A percentile compares a stretch with the other conserved stretches of the same genome.
Evolutionary conservation across 2,797 vertebrate species (phyloP).

Genomic region (Brachymystax lenok): DNA sequence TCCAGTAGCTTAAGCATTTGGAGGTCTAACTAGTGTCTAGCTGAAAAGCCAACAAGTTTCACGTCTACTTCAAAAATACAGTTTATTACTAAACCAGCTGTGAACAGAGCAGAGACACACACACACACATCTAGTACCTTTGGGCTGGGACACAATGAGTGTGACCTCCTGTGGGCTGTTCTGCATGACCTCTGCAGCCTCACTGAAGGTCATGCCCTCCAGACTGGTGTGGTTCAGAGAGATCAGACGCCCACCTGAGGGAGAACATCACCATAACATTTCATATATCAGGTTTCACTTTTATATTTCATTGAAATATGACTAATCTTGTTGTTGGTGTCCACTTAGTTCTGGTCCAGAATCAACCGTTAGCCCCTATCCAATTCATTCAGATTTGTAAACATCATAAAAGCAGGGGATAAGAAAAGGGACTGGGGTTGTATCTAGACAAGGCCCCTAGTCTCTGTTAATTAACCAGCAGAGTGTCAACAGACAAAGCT

Average conservation of each 20-base stretch:
- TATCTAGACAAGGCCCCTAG: background rate
- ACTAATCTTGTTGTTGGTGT: no score
- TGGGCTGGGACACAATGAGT: constrained; percentile 88
- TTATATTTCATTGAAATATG: no score
- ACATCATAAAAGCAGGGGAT: background rate
- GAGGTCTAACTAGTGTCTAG: background rate
- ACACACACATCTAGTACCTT: constrained; percentile 72
- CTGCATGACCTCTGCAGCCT: constrained; percentile 87
- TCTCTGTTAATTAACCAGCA: background rate
- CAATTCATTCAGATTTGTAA: background rate
- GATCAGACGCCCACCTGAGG: constrained; percentile 83
- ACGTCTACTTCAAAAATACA: background rate
- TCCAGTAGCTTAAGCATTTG: background rate
- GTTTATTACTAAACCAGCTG: background rate
- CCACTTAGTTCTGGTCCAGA: no score
- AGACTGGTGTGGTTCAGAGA: constrained; percentile 89
- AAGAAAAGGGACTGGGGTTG: background rate
- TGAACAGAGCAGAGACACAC: constrained; percentile 5
- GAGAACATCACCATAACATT: constrained; percentile 50
- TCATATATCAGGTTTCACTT: background rate
- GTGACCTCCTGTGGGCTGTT: constrained; percentile 82
- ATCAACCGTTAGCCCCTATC: background rate
- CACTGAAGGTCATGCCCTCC: constrained; percentile 85
- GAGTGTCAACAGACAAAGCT: background rate
- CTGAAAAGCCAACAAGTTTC: background rate